Percentiles rank a stretch among this genome's conserved stretches.
Conservation (phyloP, 2,888 invertebrate genomes). For the Polylopha cassiicola region DNA sequence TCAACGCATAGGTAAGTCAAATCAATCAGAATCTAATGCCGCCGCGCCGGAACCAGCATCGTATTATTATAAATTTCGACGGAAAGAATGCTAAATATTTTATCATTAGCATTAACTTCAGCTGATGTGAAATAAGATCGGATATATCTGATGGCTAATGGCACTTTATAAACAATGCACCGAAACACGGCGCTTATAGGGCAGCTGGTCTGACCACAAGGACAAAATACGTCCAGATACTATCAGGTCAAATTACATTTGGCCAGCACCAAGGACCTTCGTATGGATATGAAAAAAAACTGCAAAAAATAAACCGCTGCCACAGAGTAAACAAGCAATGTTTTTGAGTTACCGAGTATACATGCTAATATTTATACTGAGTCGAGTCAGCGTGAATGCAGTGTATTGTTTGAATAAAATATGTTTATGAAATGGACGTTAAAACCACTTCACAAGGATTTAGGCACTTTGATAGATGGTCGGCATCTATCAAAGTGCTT, state of each 20-base stretch:
- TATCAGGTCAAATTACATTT: slow-evolving; percentile 74
- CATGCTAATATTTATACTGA: slow-evolving; percentile 30
- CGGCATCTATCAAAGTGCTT: too few species aligned
- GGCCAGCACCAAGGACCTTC: slow-evolving; percentile 48
- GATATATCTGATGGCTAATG: slow-evolving; percentile 21
- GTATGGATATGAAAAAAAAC: slow-evolving; percentile 50
- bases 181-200: slow-evolving; percentile 52
- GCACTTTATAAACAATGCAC: slow-evolving; percentile 58
- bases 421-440: neutral
- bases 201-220: slow-evolving; percentile 74
- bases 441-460: neutral
- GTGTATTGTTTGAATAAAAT: slow-evolving; percentile 13
- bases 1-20: too few species aligned
- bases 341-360: slow-evolving; percentile 54
- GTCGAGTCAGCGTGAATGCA: slow-evolving; percentile 18
- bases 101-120: too few species aligned
- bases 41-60: too few species aligned
- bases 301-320: slow-evolving; percentile 24
- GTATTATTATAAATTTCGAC: too few species aligned
- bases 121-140: slow-evolving; percentile 16
- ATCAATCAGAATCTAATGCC: too few species aligned
- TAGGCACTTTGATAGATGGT: slow-evolving; percentile 6
- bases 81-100: slow-evolving; percentile 10
- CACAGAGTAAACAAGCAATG: too few species aligned
- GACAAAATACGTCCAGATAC: slow-evolving; percentile 70